Evolutionary conservation across 2,888 invertebrate genomes (phyloP).

Genomic region (Mythimna ferrago): DNA sequence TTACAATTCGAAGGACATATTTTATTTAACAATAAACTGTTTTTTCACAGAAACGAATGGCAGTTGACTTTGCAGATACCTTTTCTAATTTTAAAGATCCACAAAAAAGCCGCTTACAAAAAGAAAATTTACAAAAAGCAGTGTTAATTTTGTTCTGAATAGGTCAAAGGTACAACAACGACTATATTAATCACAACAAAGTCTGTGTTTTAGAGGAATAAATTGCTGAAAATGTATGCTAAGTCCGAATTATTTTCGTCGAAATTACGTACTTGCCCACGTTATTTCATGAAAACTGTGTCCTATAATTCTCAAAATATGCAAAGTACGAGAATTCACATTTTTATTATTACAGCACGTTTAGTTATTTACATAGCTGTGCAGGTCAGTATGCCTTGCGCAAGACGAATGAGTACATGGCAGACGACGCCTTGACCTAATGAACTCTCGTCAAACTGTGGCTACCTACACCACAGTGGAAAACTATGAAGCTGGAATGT

Average conservation of each 20-base stretch:
- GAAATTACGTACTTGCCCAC: constrained; percentile 34
- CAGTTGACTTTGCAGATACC: neutral
- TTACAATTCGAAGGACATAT: constrained; percentile 17
- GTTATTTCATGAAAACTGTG: constrained; percentile 28
- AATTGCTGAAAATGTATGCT: constrained; percentile 46
- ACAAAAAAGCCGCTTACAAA: constrained; percentile 7
- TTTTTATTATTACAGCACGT: constrained; percentile 22
- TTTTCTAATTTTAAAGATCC: constrained; percentile 17
- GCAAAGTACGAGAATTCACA: constrained; percentile 32
- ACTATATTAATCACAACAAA: constrained; percentile 33
- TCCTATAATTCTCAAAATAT: constrained; percentile 35
- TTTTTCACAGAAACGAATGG: constrained; percentile 8
- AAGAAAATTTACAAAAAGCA: constrained; percentile 9
- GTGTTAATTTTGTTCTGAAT: constrained; percentile 8
- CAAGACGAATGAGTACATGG: constrained; percentile 13
- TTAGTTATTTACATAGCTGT: constrained; percentile 34
- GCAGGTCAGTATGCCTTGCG: constrained; percentile 29
- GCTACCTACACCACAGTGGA: neutral
- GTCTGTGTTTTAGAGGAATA: constrained; percentile 23
- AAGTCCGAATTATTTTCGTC: constrained; percentile 19
- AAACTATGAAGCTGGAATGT: constrained; percentile 13
- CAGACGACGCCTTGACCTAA: constrained; percentile 49
- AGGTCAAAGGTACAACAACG: constrained; percentile 39
- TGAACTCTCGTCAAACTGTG: constrained; percentile 18
- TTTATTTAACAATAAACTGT: constrained; percentile 10